These are phyloP conservation scores for Taxidea taxus DNA, from an alignment of 2,113 vertebrate species.

Conservation along the genomic window DNA sequence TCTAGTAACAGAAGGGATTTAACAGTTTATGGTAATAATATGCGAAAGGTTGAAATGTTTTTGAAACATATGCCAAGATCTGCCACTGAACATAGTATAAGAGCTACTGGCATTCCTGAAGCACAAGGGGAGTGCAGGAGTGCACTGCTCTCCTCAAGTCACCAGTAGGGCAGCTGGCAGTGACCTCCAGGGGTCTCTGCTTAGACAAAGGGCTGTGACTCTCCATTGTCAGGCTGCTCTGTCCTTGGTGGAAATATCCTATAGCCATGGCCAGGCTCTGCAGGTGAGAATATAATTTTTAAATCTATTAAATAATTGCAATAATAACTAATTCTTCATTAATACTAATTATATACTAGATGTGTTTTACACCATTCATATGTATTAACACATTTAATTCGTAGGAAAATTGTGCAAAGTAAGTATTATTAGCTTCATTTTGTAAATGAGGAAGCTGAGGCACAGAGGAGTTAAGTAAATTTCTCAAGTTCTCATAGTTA, in stretches of 20 bases:
- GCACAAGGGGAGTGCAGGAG: fast-evolving
- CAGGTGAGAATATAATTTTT: not conserved
- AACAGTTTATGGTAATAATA: slow-evolving; percentile 67
- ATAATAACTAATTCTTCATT: not conserved
- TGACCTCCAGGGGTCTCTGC: not conserved
- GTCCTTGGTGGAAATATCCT: not conserved
- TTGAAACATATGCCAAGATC: slow-evolving; percentile 57
- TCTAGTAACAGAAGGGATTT: slow-evolving; percentile 61
- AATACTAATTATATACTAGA: not conserved
- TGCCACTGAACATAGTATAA: not conserved
- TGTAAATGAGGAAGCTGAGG: slow-evolving; percentile 26
- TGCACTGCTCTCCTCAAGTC: not conserved
- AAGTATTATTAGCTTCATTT: slow-evolving; percentile 42
- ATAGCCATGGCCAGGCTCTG: not conserved
- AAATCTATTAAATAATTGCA: not conserved
- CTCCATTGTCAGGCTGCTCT: fast-evolving
- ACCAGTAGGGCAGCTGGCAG: not conserved
- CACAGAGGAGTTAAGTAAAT: not conserved
- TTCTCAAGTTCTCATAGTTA: not conserved
- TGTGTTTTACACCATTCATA: not conserved
- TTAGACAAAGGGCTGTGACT: not conserved
- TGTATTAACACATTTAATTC: slow-evolving; percentile 8
- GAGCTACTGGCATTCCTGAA: not conserved
- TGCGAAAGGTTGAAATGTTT: slow-evolving; percentile 57
- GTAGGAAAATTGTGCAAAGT: not conserved